Base-by-base conservation (phyloP, 1,140 invertebrate genomes). In the Rhizoglyphus robini region DNA sequence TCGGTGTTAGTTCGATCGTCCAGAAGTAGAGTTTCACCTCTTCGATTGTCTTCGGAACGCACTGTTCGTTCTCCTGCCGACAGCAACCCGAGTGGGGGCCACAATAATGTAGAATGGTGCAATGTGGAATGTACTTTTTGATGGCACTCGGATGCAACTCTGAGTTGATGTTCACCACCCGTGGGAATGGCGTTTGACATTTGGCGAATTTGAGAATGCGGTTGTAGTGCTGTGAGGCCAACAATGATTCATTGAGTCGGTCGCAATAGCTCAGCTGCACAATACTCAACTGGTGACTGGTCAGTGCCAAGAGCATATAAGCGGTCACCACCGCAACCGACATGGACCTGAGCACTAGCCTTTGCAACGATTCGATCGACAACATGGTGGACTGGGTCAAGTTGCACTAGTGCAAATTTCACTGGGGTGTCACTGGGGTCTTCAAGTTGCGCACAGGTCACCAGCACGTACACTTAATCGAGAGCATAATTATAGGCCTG, bases 31-130 rank as follows among this genome's bases (percentile, higher is more conserved):
- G 78, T 64, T 84, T 81, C 23, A 88, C 80, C 49, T 75, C 77
- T 49, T 83, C 78, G 13, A 78, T 78, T 2, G 76, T 77, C 71
- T 85, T 86, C 1, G 85, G 81, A 29, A 80, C 81, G 72, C 86
- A 88, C 27, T 81, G 82, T 51, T 81, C 76, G 3, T 76, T 73
- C 65, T 83, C 80, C 18, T 78, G 77, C 29, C 73, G 74, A 71
- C 86, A 88, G 73, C 86, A 88, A 64, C 86, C 86, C 11, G 83
- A 85, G 72, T 86, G 84, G 70, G 86, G 85, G n/a, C 82, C 81
- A 71, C 86, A 88, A 65, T 83, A 80, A 72, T 87, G 83, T 46
- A 88, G 72, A 23, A 86, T 80, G 3, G 84, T 86, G 72, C 86
- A 87, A 65, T 84, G 82, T 27, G 86, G 86, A 61, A 80, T 75